Base-by-base conservation (phyloP, 1,140 invertebrate species). In the Drosophila guanche region DNA sequence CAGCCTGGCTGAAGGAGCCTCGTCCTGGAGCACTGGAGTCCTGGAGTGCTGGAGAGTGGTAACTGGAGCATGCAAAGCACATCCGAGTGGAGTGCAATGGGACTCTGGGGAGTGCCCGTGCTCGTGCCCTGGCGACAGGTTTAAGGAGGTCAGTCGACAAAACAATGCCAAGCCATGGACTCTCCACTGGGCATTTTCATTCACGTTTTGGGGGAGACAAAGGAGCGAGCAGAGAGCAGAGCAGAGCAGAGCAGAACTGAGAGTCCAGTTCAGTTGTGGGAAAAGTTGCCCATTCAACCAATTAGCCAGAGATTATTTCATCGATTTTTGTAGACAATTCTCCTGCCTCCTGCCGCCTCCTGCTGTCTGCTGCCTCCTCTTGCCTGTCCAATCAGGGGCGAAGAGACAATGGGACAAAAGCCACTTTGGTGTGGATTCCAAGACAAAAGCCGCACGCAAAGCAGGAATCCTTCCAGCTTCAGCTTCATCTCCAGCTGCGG, bases 51-150 rank as follows among this genome's bases (percentile, higher is more conserved):
- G 63, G 55, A 69, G 27, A 25, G 48, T 3, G 14, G 51, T 52
- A 84, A 84, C 66, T 86, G 72, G 80, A 84, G 80, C 80, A 84
- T 84, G 80, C 78, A 79, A 80, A 84, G 80, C 77, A 84, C 76
- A 84, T 86, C 80, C 81, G 76, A 84, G 80, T 80, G 81, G 76
- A 48, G 27, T 76, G 60, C 75, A 59, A 62, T 78, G 59, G 42
- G 56, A 60, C 52, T 58, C 60, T 37, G 60, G 53, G 60, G 65
- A 63, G 61, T 40, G 37, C 41, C 14, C 40, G 40, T 20, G 8
- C 58, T 16, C 48, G 37, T 68, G 59, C 70, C 52, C 59, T 65
- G 47, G 52, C 70, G 69, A 73, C 70, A 73, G 70, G 69, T 65
- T 73, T 73, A 73, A 73, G 55, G 59, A 52, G 70, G 70, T 73